Evolutionary conservation across 2,797 vertebrate species (phyloP).

Genomic region (Emydoidea blandingii): DNA sequence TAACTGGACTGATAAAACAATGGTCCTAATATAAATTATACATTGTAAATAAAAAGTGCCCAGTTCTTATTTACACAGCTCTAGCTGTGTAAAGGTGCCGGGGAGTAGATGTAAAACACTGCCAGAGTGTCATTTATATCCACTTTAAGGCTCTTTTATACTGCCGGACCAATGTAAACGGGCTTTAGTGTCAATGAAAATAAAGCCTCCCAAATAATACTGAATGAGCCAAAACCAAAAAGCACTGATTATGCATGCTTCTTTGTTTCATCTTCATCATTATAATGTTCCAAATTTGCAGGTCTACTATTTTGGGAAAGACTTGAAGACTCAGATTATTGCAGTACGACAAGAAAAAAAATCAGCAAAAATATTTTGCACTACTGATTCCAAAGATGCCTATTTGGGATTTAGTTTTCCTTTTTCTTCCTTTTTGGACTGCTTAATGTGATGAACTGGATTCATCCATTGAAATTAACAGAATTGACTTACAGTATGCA

Average conservation of each 20-base stretch:
- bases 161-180: neutral
- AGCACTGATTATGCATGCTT: neutral
- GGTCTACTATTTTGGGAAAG: slow-evolving; percentile 92
- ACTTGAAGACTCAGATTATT: slow-evolving; percentile 83
- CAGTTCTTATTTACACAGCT: neutral
- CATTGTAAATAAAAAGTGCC: neutral
- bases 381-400: slow-evolving; percentile 89
- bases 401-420: slow-evolving; percentile 86
- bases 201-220: neutral
- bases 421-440: slow-evolving; percentile 62
- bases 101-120: neutral
- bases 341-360: slow-evolving; percentile 78
- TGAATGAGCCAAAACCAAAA: neutral
- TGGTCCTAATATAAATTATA: neutral
- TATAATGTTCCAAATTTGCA: slow-evolving; percentile 74
- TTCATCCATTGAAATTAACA: slow-evolving; percentile 78
- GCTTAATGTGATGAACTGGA: slow-evolving; percentile 81
- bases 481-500: slow-evolving; percentile 34
- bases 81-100: neutral
- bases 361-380: slow-evolving; percentile 84
- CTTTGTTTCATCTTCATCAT: neutral
- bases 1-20: neutral
- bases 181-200: neutral
- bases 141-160: neutral
- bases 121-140: neutral